Evolutionary conservation across 1,140 invertebrate genomes (phyloP).

Genomic region (Heliconius melpomene): DNA sequence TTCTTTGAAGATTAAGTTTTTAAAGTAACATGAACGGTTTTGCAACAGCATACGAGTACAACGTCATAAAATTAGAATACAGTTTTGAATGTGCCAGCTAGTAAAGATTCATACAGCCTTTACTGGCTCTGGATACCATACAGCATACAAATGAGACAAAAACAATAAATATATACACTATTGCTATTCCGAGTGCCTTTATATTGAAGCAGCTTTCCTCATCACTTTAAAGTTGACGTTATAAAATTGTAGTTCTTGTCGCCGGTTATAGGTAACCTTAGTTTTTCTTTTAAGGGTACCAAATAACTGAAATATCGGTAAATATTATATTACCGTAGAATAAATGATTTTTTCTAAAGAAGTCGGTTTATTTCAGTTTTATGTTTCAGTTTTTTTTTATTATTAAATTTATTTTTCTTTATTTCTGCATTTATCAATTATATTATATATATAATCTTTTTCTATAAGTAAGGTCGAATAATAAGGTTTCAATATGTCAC

Average conservation of each 20-base stretch:
- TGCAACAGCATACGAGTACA: neutral
- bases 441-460: too few species aligned
- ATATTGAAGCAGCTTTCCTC: conserved; percentile 42
- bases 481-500: too few species aligned
- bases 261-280: neutral
- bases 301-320: neutral
- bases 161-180: conserved; percentile 60
- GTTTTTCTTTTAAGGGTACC: neutral
- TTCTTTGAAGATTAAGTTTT: too few species aligned
- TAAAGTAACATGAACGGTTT: neutral
- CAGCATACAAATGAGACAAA: conserved; percentile 63
- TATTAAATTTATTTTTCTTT: too few species aligned
- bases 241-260: conserved; percentile 9
- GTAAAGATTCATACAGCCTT: conserved; percentile 42
- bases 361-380: too few species aligned
- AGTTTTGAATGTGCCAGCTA: conserved; percentile 22
- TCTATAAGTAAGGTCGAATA: too few species aligned
- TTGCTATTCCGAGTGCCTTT: conserved; percentile 51
- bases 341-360: too few species aligned
- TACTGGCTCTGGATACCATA: conserved; percentile 38
- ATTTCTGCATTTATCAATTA: too few species aligned
- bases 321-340: too few species aligned
- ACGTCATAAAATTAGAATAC: conserved; percentile 23
- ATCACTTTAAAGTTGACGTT: conserved; percentile 1
- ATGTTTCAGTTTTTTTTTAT: too few species aligned